Conservation (phyloP, 2,888 invertebrate genomes). For the Cyrtodaria siliqua region DNA sequence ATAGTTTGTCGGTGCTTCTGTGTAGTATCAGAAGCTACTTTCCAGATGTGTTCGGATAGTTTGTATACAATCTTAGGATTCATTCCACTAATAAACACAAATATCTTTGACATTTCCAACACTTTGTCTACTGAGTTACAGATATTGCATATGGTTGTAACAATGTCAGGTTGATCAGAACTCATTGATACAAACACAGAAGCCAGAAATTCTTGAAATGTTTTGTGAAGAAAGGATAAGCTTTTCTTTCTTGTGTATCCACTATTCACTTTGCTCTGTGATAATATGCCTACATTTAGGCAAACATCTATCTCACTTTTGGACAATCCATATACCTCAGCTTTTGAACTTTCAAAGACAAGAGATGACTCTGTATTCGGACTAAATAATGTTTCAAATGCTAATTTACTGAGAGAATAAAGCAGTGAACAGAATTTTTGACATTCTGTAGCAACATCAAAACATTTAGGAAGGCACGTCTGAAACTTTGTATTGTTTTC, state of each 20-base stretch:
- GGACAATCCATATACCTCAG: slow-evolving; percentile 3
- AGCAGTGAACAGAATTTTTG: slow-evolving; percentile 3
- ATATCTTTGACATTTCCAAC: too few species aligned
- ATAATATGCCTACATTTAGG: slow-evolving; percentile 1
- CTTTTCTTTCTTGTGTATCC: slow-evolving; percentile 1
- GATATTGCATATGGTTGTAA: too few species aligned
- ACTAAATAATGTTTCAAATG: slow-evolving; percentile 1
- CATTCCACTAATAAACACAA: too few species aligned
- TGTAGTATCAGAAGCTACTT: too few species aligned
- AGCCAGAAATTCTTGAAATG: slow-evolving; percentile 7
- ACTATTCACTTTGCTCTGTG: slow-evolving; percentile 4
- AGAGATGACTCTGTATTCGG: background rate
- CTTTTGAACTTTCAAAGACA: background rate
- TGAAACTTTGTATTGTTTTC: background rate
- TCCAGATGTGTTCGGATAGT: too few species aligned
- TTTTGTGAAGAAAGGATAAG: slow-evolving; percentile 12
- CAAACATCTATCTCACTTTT: slow-evolving; percentile 1
- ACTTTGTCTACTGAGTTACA: too few species aligned
- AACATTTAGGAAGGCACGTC: background rate
- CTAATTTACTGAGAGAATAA: background rate
- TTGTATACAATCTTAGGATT: too few species aligned
- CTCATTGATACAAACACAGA: background rate
- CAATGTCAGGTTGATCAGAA: too few species aligned
- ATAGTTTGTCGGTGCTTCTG: too few species aligned
- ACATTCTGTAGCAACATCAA: background rate